Conservation (phyloP, 2,888 invertebrate species). For the Hypomecis atomaria region DNA sequence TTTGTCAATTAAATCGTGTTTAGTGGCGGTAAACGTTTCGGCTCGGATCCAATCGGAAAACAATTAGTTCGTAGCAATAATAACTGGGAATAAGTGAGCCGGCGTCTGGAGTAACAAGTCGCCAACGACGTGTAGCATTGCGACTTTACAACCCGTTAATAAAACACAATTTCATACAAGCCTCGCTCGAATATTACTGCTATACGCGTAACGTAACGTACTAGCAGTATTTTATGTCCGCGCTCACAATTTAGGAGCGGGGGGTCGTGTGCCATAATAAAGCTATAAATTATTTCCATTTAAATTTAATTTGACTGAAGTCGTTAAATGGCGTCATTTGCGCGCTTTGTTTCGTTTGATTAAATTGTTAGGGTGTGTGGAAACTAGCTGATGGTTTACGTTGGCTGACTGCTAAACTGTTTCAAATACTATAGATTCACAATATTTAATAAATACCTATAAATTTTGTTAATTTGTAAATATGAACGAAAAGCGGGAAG, state of each 20-base stretch:
- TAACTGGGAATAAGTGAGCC: conserved; percentile 65
- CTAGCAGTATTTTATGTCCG: conserved; percentile 78
- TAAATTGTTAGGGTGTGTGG: conserved; percentile 67
- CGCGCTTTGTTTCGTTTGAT: conserved; percentile 73
- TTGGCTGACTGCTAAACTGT: neutral
- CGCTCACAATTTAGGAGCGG: conserved; percentile 73
- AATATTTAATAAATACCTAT: neutral
- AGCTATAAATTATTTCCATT: conserved; percentile 82
- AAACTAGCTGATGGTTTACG: conserved; percentile 36
- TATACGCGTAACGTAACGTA: conserved; percentile 54
- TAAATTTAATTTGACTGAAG: conserved; percentile 82
- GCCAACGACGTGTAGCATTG: conserved; percentile 74
- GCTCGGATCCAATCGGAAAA: conserved; percentile 69
- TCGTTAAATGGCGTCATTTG: conserved; percentile 71
- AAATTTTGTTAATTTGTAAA: neutral
- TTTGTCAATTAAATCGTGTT: conserved; percentile 57
- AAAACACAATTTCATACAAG: conserved; percentile 82
- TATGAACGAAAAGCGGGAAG: too few relatives aligned
- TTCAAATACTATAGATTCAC: too few relatives aligned
- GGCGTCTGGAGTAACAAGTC: conserved; percentile 75
- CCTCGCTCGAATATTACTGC: conserved; percentile 62
- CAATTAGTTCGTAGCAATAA: conserved; percentile 73
- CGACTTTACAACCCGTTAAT: conserved; percentile 82
- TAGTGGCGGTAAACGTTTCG: conserved; percentile 57
- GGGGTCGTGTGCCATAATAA: conserved; percentile 78